Evolutionary conservation across 2,888 invertebrate genomes (phyloP), one percentile per base, ranked within the genome.

Genomic region (Campaea margaritaria): DNA sequence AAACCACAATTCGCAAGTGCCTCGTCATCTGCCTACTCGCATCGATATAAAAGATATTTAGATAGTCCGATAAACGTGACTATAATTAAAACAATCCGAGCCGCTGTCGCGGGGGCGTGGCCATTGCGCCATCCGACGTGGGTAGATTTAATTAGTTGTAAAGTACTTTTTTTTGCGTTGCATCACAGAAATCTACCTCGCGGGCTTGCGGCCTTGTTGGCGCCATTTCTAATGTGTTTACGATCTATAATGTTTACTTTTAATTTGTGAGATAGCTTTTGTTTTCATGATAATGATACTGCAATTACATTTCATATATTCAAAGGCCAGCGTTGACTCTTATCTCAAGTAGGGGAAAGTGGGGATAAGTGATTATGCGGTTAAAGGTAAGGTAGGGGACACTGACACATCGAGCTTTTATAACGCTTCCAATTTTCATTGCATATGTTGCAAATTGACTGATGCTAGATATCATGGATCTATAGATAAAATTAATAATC

Each of bases 111-210:
- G 82, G 73, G 83, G 91, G 90, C 88, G 89, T 85, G 84, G 73
- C 83, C 68, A 80, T 87, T 89, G 87, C 88, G 82, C 84, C 86
- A 87, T 80, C 76, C 70, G 70, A 77, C 83, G 90, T 89, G 88
- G 89, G 89, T 82, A 87, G 82, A 90, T 90, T 91, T 91, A 91
- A 91, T 92, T 91, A 90, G 84, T 79, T 85, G 81, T 83, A 81
- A 85, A 86, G 83, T 77, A 81, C 86, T 86, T 89, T 89, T 89
- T 89, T 82, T 82, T 82, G 69, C 60, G 80, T 90, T 89, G 77
- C 89, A 80, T 86, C 89, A 87, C 73, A 74, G 62, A 53, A 44
- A 42, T 50, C 36, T 53, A 48, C 51, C 58, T 50, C 41, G 39
- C 50, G 34, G 57, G 49, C 46, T 55, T 61, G 47, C 72, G 72